Conservation (phyloP, 2,888 invertebrate species). For the Macropis europaea region DNA sequence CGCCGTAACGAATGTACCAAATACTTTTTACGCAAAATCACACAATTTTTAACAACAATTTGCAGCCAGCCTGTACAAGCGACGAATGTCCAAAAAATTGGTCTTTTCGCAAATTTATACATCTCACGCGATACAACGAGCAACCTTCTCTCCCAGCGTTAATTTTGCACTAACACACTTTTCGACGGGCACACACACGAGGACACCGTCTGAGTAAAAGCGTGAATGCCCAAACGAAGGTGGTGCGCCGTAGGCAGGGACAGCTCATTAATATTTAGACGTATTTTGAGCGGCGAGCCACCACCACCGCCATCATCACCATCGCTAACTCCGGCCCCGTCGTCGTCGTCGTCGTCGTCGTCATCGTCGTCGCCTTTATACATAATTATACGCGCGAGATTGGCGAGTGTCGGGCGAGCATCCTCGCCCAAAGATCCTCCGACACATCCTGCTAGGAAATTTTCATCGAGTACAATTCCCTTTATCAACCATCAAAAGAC, state of each 20-base stretch:
- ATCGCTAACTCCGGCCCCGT: constrained; percentile 53
- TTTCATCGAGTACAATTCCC: constrained; percentile 32
- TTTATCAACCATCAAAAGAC: too few relatives aligned
- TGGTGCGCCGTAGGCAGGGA: constrained; percentile 75
- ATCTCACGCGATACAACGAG: constrained; percentile 15
- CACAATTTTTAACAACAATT: too few relatives aligned
- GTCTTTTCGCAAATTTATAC: too few relatives aligned
- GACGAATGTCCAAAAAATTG: too few relatives aligned
- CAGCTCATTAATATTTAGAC: constrained; percentile 80
- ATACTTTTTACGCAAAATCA: too few relatives aligned
- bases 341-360: constrained; percentile 60
- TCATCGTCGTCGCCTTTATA: constrained; percentile 72
- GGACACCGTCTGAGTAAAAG: constrained; percentile 53
- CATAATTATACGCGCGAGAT: constrained; percentile 78
- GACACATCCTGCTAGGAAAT: constrained; percentile 29
- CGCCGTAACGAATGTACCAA: too few relatives aligned
- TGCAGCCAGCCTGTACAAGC: too few relatives aligned
- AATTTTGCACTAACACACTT: constrained; percentile 49
- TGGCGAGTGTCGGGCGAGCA: constrained; percentile 65
- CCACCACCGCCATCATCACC: constrained; percentile 56
- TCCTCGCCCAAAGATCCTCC: constrained; percentile 48
- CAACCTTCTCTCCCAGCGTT: constrained; percentile 30
- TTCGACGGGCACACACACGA: constrained; percentile 38
- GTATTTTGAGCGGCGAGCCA: constrained; percentile 74
- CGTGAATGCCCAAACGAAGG: constrained; percentile 64